A percentile compares a stretch with the other conserved stretches of the same genome.
Evolutionary conservation across 2,113 vertebrate species (phyloP).

Genomic region (Siniperca chuatsi): DNA sequence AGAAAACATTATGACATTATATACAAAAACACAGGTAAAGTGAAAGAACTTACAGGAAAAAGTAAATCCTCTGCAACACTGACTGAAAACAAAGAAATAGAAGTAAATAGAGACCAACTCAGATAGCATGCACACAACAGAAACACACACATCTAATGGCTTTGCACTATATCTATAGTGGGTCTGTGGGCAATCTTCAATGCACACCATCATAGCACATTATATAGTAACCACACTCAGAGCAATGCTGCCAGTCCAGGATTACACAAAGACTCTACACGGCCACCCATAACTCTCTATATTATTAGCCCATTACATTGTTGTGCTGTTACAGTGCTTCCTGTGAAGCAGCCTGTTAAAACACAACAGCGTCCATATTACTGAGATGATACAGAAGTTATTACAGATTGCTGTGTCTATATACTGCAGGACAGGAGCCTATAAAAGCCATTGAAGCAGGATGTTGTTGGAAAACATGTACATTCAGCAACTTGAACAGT

Average conservation of each 20-base stretch:
- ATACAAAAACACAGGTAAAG: neutral
- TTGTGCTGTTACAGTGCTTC: conserved; percentile 41
- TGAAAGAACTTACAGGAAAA: neutral
- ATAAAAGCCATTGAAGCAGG: conserved; percentile 32
- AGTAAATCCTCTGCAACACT: neutral
- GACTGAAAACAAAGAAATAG: neutral
- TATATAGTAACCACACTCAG: conserved; percentile 35
- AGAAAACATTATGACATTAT: neutral
- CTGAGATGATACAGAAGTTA: conserved; percentile 10
- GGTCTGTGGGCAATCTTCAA: conserved; percentile 12
- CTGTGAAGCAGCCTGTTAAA: conserved; percentile 47
- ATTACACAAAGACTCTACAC: conserved; percentile 18
- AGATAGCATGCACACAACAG: conserved; percentile 1
- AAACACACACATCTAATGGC: conserved; percentile 24
- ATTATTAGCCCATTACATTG: conserved; percentile 59
- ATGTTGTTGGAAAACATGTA: conserved; percentile 36
- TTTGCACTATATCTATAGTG: neutral
- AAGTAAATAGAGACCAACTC: neutral
- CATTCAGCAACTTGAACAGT: conserved; percentile 48
- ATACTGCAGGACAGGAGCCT: conserved; percentile 27
- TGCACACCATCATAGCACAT: conserved; percentile 30
- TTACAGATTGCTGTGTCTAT: conserved; percentile 22
- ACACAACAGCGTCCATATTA: conserved; percentile 24
- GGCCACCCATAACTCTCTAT: conserved; percentile 4
- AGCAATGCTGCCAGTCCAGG: conserved; percentile 10